These are phyloP conservation scores for Telmatherina bonti DNA, from an alignment of 2,797 vertebrate species.

Conservation along the genomic window DNA sequence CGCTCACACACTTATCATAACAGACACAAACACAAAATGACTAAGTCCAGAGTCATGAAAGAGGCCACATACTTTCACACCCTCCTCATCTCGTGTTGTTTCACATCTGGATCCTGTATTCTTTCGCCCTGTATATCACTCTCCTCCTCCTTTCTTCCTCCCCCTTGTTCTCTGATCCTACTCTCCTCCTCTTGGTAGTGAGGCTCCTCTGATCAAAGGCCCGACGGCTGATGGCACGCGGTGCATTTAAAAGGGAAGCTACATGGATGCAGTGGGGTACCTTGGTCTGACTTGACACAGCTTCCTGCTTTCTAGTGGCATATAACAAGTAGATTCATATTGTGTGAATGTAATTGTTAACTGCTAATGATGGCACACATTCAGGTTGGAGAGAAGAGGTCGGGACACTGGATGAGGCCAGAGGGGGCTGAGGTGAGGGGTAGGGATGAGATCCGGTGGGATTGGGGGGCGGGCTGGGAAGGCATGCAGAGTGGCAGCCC, in stretches of 20 bases:
- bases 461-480: conserved; percentile 52
- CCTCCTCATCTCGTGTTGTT: conserved; percentile 74
- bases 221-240: conserved; percentile 64
- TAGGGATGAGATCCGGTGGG: conserved; percentile 45
- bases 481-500: conserved; percentile 66
- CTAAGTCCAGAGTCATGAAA: conserved; percentile 54
- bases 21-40: conserved; percentile 20
- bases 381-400: conserved; percentile 47
- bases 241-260: conserved; percentile 55
- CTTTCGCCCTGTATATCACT: conserved; percentile 75
- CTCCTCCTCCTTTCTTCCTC: conserved; percentile 58
- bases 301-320: conserved; percentile 22
- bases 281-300: conserved; percentile 9
- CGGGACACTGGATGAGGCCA: conserved; percentile 34
- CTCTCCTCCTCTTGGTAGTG: conserved; percentile 65
- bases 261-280: conserved; percentile 52
- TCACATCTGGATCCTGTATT: conserved; percentile 83
- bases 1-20: conserved; percentile 10
- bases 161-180: conserved; percentile 65
- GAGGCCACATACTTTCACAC: conserved; percentile 75
- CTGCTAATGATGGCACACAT: conserved; percentile 66
- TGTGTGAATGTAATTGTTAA: conserved; percentile 36
- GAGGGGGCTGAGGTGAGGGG: conserved; percentile 46
- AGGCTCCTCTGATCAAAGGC: conserved; percentile 75
- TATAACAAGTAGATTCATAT: conserved; percentile 31